Evolutionary conservation across 2,113 vertebrate species (phyloP).

Genomic region (Plestiodon gilberti): DNA sequence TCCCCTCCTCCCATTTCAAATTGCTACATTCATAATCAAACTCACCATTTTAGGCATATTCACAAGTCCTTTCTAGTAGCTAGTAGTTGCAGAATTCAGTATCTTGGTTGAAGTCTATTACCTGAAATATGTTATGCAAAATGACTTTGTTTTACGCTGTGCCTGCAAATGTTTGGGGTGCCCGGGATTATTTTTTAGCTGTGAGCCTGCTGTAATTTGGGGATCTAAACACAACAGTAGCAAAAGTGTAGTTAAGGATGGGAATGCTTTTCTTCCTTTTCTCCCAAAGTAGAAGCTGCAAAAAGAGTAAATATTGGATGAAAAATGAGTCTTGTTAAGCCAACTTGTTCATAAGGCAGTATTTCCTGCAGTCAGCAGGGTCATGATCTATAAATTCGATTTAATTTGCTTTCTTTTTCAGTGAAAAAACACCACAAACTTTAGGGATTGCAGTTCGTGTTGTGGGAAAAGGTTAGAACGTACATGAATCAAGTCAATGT

Average conservation of each 20-base stretch:
- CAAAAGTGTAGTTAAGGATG: not conserved
- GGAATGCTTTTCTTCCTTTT: not conserved
- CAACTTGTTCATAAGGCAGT: slow-evolving; percentile 13
- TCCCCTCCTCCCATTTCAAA: not conserved
- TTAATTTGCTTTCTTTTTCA: not conserved
- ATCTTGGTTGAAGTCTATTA: slow-evolving; percentile 9
- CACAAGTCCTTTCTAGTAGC: slow-evolving; percentile 11
- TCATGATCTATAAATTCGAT: not conserved
- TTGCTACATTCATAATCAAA: slow-evolving; percentile 1
- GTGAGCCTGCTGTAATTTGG: not conserved
- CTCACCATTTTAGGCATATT: not conserved
- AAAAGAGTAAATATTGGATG: slow-evolving; percentile 12
- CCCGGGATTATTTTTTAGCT: not conserved
- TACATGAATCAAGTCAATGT: not conserved
- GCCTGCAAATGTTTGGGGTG: not conserved
- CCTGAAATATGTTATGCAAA: not conserved
- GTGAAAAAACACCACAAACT: not conserved
- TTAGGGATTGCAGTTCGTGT: slow-evolving; percentile 38
- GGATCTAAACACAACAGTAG: not conserved
- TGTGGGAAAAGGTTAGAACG: not conserved
- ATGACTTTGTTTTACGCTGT: not conserved
- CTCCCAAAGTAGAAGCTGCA: not conserved
- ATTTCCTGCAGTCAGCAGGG: not conserved
- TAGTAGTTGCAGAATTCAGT: not conserved
- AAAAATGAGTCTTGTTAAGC: slow-evolving; percentile 13